Evolutionary conservation across 2,113 vertebrate species (phyloP).

Genomic region (Pontoporia blainvillei): DNA sequence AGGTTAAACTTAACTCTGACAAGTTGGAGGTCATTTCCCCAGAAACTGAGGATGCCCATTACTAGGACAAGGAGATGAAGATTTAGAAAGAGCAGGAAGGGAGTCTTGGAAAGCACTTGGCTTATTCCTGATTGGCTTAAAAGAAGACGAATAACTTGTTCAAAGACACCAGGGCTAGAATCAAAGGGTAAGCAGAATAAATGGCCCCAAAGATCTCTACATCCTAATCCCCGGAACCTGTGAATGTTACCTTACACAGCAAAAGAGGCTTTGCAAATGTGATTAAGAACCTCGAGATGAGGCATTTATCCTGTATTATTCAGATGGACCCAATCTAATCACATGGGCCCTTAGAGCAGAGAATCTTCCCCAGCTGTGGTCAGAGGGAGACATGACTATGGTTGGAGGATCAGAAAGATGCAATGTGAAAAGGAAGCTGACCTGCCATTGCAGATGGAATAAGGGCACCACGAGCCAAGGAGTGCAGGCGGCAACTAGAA

Average conservation of each 20-base stretch:
- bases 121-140: not conserved
- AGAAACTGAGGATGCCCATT: not conserved
- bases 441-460: not conserved
- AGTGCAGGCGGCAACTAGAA: not conserved
- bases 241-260: not conserved
- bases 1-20: not conserved
- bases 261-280: not conserved
- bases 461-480: not conserved
- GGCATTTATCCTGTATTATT: not conserved
- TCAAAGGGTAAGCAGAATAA: not conserved
- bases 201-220: not conserved
- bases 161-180: not conserved
- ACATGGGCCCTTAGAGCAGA: not conserved
- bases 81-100: not conserved
- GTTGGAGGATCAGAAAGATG: not conserved
- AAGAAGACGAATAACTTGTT: not conserved
- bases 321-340: not conserved
- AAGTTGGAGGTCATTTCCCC: not conserved
- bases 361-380: not conserved
- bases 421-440: not conserved
- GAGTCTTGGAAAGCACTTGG: not conserved
- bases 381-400: not conserved
- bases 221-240: not conserved
- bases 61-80: not conserved
- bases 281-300: not conserved